phyloP scores from a whole-genome alignment of 2,888 invertebrate genomes.

The Ectemnius continuus region DNA sequence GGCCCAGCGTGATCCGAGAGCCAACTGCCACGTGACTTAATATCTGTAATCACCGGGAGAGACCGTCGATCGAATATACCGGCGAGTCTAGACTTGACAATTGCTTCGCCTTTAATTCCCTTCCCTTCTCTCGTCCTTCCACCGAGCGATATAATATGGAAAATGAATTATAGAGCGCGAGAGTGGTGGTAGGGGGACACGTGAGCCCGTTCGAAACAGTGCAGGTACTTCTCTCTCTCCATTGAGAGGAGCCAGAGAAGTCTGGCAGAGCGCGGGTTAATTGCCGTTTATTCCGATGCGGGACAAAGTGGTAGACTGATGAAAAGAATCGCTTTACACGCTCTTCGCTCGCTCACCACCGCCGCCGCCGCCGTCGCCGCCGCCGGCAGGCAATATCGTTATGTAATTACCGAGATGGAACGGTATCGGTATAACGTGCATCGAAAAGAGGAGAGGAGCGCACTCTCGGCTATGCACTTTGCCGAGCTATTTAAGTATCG shows the following conservation, averaged over 20 bases:
- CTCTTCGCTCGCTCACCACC: slow-evolving; percentile 13
- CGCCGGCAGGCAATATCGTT: slow-evolving; percentile 27
- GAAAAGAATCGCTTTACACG: slow-evolving; percentile 36
- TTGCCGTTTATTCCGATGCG: slow-evolving; percentile 23
- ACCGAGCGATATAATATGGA: too few relatives aligned
- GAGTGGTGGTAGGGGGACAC: slow-evolving; percentile 31
- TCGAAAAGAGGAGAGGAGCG: too few relatives aligned
- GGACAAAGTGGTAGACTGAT: slow-evolving; percentile 15
- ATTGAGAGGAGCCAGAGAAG: too few relatives aligned
- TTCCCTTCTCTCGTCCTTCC: too few relatives aligned
- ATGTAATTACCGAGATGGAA: slow-evolving; percentile 37
- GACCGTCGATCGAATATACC: too few relatives aligned
- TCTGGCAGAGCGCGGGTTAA: slow-evolving; percentile 18
- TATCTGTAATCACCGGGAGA: too few relatives aligned
- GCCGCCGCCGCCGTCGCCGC: slow-evolving; percentile 24
- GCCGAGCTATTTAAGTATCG: too few relatives aligned
- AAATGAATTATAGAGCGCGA: slow-evolving; percentile 5
- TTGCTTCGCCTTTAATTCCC: too few relatives aligned
- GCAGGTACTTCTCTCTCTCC: too few relatives aligned
- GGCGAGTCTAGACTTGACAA: too few relatives aligned
- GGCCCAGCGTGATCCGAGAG: slow-evolving; percentile 34
- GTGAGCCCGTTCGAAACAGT: slow-evolving; percentile 16
- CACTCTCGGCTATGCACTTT: too few relatives aligned
- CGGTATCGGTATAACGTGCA: too few relatives aligned
- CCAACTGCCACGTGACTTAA: slow-evolving; percentile 25